Evolutionary conservation across 2,113 vertebrate genomes (phyloP).

Genomic region (Mastomys coucha): DNA sequence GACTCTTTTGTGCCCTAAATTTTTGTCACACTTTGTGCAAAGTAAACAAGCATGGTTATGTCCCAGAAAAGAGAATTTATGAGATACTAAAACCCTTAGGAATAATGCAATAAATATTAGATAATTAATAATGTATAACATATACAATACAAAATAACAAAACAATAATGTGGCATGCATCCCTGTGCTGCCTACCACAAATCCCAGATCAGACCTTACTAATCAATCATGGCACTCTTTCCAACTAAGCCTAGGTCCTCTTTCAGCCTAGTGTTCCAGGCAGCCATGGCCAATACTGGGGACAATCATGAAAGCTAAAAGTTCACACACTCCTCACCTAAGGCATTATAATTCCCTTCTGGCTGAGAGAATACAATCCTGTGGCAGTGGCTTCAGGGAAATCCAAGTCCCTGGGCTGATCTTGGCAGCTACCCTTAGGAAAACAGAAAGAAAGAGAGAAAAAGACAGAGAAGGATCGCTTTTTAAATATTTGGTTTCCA

Average conservation of each 20-base stretch:
- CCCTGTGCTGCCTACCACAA: neutral
- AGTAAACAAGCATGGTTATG: neutral
- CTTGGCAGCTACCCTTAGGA: conserved; percentile 71
- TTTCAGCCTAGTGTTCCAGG: neutral
- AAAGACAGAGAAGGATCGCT: conserved; percentile 68
- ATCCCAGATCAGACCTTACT: conserved; percentile 46
- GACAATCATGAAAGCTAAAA: neutral
- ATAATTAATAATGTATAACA: neutral
- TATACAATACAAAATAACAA: neutral
- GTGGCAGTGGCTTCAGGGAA: conserved; percentile 41
- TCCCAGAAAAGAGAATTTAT: neutral
- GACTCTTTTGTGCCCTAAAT: neutral
- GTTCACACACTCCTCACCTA: neutral
- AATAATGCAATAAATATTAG: neutral
- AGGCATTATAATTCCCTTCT: neutral
- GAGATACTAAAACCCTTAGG: neutral
- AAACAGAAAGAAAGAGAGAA: conserved; percentile 13
- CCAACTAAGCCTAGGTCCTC: neutral
- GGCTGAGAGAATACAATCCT: neutral
- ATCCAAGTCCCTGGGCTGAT: conserved; percentile 67
- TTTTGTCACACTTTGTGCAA: neutral
- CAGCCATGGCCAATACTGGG: neutral
- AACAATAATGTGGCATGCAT: neutral
- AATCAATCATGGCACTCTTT: neutral
- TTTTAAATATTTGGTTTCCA: conserved; percentile 82